Base-by-base conservation (phyloP, 2,888 invertebrate species). In the Melieria omissa region DNA sequence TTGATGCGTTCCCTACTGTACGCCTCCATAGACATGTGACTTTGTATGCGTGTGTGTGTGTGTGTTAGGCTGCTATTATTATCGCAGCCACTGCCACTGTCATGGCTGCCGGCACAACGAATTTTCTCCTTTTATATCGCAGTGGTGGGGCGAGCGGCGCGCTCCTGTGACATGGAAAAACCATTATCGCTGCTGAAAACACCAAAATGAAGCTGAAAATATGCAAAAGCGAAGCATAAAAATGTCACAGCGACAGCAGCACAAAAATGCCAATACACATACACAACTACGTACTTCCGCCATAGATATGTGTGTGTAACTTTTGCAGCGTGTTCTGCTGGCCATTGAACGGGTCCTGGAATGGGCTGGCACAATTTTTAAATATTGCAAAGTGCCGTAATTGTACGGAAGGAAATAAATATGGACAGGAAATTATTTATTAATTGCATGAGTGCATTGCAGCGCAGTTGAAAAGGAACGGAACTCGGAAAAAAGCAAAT, bases 161-260 rank as follows among this genome's bases (percentile, higher is more conserved):
- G 63, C 55, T 29, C 47, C 72, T 72, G 70, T 72, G 74, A 75
- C 77, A 77, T 77, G 75, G 68, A 73, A 77, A 77, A 77, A 73
- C 74, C 75, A 75, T 74, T 77, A 77, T 74, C 74, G 72, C 72
- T 72, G 72, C 65, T 64, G 42, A 10, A 54, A 29, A 29, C 14
- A 47, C 9, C n/a, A 65, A 64, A 70, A 70, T 65, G 58, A 65
- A 70, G 58, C 64, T 64, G 58, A 64, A 65, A 70, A 58, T 70
- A 65, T 70, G 64, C 64, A 64, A 64, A 70, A 14, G 69, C 54
- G 63, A 69, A 69, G 55, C 45, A 47, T 46, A 16, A 46, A 46
- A 66, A 57, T 29, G 6, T 10, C 12, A 60, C 5, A 42, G 6
- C 16, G 41, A 60, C 10, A 42, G 5, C 7, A 8, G 12, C 60